Evolutionary conservation across 2,113 vertebrate species (phyloP).

Genomic region (Upupa epops): DNA sequence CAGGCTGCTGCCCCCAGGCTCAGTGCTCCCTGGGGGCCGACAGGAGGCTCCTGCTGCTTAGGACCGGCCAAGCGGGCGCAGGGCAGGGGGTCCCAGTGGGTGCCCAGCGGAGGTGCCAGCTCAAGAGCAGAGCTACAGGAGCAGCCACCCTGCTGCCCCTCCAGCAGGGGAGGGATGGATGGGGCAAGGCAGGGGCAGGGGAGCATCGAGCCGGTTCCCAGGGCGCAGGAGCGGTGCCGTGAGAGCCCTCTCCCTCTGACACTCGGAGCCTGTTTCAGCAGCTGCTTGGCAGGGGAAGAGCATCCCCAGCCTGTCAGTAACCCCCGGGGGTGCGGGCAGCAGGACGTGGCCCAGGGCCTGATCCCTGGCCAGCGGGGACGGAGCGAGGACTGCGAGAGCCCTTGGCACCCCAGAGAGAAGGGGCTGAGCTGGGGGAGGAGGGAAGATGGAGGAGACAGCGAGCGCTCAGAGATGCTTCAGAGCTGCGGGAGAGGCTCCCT

Average conservation of each 20-base stretch:
- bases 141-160: not conserved
- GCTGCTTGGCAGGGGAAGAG: conserved; percentile 62
- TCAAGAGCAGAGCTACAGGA: accelerated
- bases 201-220: not conserved
- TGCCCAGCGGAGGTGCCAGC: not conserved
- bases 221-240: conserved; percentile 39
- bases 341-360: not conserved
- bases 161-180: not conserved
- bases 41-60: not conserved
- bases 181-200: not conserved
- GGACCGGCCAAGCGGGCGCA: not conserved
- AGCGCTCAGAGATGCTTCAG: not conserved
- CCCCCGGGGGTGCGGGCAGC: not conserved
- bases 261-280: conserved; percentile 57
- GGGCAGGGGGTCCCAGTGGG: not conserved
- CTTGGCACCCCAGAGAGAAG: no score
- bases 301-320: conserved; percentile 61
- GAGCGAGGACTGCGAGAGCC: no score
- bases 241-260: conserved; percentile 52
- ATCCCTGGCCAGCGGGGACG: no score
- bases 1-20: not conserved
- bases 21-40: not conserved
- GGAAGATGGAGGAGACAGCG: not conserved
- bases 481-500: not conserved
- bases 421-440: not conserved